Evolutionary conservation across 2,113 vertebrate species (phyloP).

Genomic region (Eleginops maclovinus): DNA sequence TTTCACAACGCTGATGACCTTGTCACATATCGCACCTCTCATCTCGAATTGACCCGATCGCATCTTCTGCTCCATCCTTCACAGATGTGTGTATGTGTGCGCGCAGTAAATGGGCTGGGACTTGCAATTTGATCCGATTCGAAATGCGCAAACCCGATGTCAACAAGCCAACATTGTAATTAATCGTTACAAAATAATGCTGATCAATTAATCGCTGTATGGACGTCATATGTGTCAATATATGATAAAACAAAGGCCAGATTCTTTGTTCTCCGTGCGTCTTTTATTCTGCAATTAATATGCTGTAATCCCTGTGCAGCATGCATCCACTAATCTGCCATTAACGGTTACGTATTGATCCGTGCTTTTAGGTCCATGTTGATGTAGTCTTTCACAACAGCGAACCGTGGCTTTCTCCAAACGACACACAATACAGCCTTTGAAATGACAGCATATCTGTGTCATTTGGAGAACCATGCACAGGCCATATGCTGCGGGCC

Average conservation of each 20-base stretch:
- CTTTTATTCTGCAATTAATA: slow-evolving; percentile 54
- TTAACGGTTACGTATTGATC: slow-evolving; percentile 55
- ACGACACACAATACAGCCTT: not conserved
- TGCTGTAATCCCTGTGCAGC: slow-evolving; percentile 45
- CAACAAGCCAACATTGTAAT: slow-evolving; percentile 28
- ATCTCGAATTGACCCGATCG: slow-evolving; percentile 67
- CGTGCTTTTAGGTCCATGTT: slow-evolving; percentile 30
- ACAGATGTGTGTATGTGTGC: slow-evolving; percentile 32
- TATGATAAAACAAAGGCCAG: slow-evolving; percentile 35
- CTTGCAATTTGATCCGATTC: slow-evolving; percentile 47
- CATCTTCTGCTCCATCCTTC: slow-evolving; percentile 67
- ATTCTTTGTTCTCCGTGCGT: slow-evolving; percentile 78
- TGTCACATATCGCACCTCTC: slow-evolving; percentile 66
- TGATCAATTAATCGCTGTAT: not conserved
- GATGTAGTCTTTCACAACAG: slow-evolving; percentile 9
- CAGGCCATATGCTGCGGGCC: slow-evolving; percentile 61
- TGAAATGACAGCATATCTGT: slow-evolving; percentile 7
- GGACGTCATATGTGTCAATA: not conserved
- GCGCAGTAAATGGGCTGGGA: slow-evolving; percentile 49
- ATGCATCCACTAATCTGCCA: slow-evolving; percentile 56
- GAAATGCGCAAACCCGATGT: slow-evolving; percentile 65
- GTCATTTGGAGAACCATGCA: slow-evolving; percentile 38
- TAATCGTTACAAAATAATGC: not conserved
- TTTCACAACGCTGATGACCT: slow-evolving; percentile 70
- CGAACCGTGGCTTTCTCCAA: not conserved